Percentiles rank a stretch among this genome's conserved stretches.
Evolutionary conservation across 1,140 invertebrate species (phyloP).

Genomic region (Batillaria attramentaria): DNA sequence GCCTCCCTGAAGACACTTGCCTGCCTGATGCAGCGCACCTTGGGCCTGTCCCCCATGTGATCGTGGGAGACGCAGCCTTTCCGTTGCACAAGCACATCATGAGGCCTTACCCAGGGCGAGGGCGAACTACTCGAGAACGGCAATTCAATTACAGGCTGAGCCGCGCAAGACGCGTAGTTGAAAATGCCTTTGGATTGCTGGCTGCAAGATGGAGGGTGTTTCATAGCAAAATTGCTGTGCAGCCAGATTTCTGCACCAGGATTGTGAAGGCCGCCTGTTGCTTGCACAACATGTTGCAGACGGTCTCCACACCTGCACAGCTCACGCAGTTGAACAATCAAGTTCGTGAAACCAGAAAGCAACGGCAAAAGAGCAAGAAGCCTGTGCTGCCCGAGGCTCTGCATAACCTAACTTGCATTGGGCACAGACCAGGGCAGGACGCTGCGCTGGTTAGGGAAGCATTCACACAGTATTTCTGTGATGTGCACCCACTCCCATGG

Average conservation of each 20-base stretch:
- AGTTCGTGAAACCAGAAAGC: neutral
- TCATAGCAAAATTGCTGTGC: conserved; percentile 1
- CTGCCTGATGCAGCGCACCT: conserved; percentile 1
- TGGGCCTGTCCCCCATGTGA: conserved; percentile 5
- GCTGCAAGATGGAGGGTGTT: neutral
- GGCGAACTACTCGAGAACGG: conserved; percentile 1
- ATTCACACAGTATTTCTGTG: neutral
- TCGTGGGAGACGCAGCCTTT: conserved; percentile 10
- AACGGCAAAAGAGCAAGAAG: neutral
- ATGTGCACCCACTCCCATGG: neutral
- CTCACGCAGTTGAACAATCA: neutral
- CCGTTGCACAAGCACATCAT: neutral
- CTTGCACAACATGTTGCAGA: conserved; percentile 2
- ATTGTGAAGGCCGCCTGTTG: neutral
- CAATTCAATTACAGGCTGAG: neutral
- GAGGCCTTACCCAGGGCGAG: neutral
- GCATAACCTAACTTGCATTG: conserved; percentile 3
- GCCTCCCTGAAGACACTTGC: neutral
- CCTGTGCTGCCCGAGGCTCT: neutral
- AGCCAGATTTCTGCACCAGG: neutral
- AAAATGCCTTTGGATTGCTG: neutral
- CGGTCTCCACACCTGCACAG: neutral
- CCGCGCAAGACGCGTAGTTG: neutral
- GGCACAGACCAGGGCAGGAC: neutral
- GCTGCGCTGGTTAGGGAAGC: neutral